These are phyloP conservation scores for Hylaeus anthracinus DNA, from an alignment of 1,140 invertebrate genomes.

Conservation along the genomic window DNA sequence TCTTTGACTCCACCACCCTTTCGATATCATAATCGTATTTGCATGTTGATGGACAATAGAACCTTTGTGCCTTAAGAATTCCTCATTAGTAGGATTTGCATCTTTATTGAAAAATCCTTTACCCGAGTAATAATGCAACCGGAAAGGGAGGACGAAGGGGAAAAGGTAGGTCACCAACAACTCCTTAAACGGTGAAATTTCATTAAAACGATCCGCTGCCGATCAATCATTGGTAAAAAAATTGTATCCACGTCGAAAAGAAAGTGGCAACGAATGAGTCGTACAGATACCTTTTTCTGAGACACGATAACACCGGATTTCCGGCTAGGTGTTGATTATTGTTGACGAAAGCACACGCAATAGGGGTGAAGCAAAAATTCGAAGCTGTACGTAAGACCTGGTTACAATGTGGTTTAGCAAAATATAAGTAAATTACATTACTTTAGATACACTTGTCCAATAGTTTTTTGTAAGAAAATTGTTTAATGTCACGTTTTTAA, in stretches of 20 bases:
- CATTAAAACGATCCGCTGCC: background rate
- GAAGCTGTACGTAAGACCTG: no score
- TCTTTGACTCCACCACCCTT: background rate
- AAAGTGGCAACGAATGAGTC: no score
- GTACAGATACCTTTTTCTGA: background rate
- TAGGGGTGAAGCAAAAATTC: background rate
- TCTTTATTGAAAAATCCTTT: conserved; percentile 46
- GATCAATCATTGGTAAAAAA: background rate
- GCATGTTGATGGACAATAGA: conserved; percentile 19
- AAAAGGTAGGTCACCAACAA: background rate
- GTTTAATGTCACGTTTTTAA: no score
- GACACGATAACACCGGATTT: background rate
- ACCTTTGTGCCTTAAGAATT: conserved; percentile 36
- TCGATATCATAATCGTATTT: conserved; percentile 24
- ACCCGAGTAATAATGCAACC: background rate
- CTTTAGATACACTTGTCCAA: no score
- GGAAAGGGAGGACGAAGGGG: background rate
- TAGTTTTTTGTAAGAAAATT: no score
- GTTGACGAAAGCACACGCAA: background rate
- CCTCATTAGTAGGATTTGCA: conserved; percentile 42
- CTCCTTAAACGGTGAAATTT: background rate
- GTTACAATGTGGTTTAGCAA: no score
- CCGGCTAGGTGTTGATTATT: background rate
- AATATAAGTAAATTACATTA: no score
- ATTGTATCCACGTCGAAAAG: background rate